Base-by-base conservation (phyloP, 2,797 vertebrate species). In the Fundulus diaphanus region DNA sequence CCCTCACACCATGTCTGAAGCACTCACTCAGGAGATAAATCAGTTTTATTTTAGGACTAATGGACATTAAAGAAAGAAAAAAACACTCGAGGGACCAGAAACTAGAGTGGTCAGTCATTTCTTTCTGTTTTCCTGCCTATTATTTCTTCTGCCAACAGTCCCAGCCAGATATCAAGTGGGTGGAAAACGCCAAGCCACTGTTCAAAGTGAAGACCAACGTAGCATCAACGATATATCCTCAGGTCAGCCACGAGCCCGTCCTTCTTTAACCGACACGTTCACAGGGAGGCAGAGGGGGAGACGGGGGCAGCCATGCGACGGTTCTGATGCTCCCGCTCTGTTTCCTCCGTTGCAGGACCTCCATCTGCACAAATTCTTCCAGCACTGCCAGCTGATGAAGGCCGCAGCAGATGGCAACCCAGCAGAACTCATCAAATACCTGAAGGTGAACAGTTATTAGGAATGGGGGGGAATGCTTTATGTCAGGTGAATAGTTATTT, bases 331-430 rank as follows among this genome's bases (percentile, higher is more conserved):
- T 75, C 13, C 18, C 70, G 61, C 80, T 81, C 63, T 66, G 44
- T 77, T 35, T 59, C 42, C 78, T 46, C 33, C 37, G 78, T 31
- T 31, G 18, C 86, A 99, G 98, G 98, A 99, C 90, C 94, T 97
- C 80, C 97, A 99, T 74, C 95, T 99, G 54, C 95, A 99, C 85
- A 98, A 97, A 77, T 99, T 99, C 94, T 99, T 98, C 95, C 96
- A 97, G 80, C 95, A 97, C 89, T 99, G 97, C 92, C 97, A 99
- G 88, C 90, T 95, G 89, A 96, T 96, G 89, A 96, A 93, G 84
- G 93, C 92, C 0, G 93, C 95, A n/a, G 93, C 96, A 0, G 96
- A 97, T 83, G 96, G 94, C 57, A 96, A 93, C 89, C 94, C 94
- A 20, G 96, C 96, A 69, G 97, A 99, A 48, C 97, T 99, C 3